A percentile compares a stretch with the other conserved stretches of the same genome.
Evolutionary conservation across 2,888 invertebrate species (phyloP).

Genomic region (Watsonalla binaria): DNA sequence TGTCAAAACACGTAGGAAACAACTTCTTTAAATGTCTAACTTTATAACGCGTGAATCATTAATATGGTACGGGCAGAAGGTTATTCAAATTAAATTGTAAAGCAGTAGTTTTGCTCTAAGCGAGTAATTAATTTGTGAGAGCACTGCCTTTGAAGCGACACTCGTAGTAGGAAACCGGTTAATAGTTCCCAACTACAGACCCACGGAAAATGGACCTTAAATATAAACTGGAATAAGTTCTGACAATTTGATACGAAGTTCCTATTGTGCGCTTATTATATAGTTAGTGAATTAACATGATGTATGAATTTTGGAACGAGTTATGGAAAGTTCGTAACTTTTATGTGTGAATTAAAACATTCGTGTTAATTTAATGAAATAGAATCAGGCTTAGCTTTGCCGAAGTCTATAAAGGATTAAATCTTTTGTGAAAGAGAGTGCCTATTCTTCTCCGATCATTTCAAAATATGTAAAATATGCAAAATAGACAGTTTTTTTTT

Average conservation of each 20-base stretch:
- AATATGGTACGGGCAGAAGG: conserved; percentile 22
- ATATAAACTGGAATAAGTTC: conserved; percentile 7
- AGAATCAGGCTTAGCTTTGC: too few species aligned
- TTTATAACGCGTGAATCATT: conserved; percentile 13
- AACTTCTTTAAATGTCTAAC: neutral
- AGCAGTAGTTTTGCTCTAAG: conserved; percentile 40
- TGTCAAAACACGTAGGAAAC: too few species aligned
- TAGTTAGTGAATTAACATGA: neutral
- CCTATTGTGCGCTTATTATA: neutral
- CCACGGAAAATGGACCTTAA: conserved; percentile 13
- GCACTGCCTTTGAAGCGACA: conserved; percentile 41
- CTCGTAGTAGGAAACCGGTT: conserved; percentile 28
- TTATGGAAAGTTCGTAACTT: neutral
- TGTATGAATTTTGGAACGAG: neutral
- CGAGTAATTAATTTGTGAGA: conserved; percentile 59
- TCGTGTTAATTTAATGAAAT: too few species aligned
- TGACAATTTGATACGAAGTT: neutral
- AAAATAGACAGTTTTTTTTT: too few species aligned
- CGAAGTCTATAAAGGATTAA: too few species aligned
- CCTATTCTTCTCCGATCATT: too few species aligned
- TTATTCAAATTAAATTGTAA: conserved; percentile 40
- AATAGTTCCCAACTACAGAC: conserved; percentile 41
- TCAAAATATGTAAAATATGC: too few species aligned
- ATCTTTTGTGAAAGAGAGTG: too few species aligned
- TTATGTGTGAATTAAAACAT: neutral